These are phyloP conservation scores for Omphaloscelis lunosa DNA, from an alignment of 2,888 invertebrate genomes.

Conservation along the genomic window DNA sequence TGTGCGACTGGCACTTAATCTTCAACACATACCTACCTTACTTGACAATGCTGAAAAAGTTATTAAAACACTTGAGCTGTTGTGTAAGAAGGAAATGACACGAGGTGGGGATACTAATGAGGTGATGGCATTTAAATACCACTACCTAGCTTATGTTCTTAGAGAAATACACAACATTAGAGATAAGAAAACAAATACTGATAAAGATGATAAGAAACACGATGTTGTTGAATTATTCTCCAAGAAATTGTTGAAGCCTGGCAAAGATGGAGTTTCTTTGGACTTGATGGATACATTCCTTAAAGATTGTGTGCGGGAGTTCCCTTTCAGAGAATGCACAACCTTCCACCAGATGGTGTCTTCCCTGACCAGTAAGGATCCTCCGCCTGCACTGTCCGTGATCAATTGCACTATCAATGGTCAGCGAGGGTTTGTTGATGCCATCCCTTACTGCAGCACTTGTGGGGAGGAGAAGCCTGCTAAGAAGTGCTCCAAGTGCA, in stretches of 20 bases:
- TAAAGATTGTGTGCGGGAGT: slow-evolving; percentile 96
- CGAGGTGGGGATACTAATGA: slow-evolving; percentile 96
- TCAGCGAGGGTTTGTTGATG: slow-evolving; percentile 94
- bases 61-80: slow-evolving; percentile 94
- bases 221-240: slow-evolving; percentile 94
- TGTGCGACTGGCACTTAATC: slow-evolving; percentile 94
- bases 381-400: slow-evolving; percentile 93
- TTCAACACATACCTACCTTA: slow-evolving; percentile 94
- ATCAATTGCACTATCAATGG: slow-evolving; percentile 96
- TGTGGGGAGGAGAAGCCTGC: slow-evolving; percentile 97
- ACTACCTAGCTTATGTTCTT: slow-evolving; percentile 95
- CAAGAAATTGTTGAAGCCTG: slow-evolving; percentile 94
- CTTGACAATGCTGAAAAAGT: slow-evolving; percentile 94
- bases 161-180: slow-evolving; percentile 93
- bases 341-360: slow-evolving; percentile 96
- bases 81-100: slow-evolving; percentile 97
- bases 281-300: slow-evolving; percentile 94
- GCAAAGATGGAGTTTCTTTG: slow-evolving; percentile 92
- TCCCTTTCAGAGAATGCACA: slow-evolving; percentile 97
- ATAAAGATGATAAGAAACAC: slow-evolving; percentile 90
- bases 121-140: slow-evolving; percentile 97
- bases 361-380: slow-evolving; percentile 94
- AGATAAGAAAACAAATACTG: slow-evolving; percentile 91
- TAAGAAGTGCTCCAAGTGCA: slow-evolving; percentile 98
- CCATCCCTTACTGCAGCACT: slow-evolving; percentile 94